Percentiles rank a stretch among this genome's conserved stretches.
Evolutionary conservation across 2,113 vertebrate species (phyloP).

Genomic region (Ciconia stormi): DNA sequence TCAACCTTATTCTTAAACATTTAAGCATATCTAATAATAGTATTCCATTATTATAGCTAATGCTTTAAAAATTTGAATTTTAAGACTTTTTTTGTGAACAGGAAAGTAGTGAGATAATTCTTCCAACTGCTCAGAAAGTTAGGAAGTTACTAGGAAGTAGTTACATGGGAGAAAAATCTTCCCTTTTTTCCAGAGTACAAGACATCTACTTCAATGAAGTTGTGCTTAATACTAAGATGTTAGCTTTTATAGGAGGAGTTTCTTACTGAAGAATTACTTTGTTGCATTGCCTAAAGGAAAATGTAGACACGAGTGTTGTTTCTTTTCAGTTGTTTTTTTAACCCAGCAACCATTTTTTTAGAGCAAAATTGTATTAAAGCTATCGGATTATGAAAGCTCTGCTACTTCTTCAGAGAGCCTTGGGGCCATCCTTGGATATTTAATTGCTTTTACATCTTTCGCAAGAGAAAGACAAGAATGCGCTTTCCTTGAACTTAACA

Average conservation of each 20-base stretch:
- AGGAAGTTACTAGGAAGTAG: not conserved
- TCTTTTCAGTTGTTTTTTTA: constrained; percentile 31
- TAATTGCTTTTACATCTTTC: constrained; percentile 75
- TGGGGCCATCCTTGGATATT: constrained; percentile 65
- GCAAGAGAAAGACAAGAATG: constrained; percentile 72
- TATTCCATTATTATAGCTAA: not conserved
- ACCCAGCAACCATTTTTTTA: not conserved
- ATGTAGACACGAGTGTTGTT: not conserved
- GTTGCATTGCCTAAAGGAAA: not conserved
- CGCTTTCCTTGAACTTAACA: constrained; percentile 77
- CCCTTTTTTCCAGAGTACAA: not conserved
- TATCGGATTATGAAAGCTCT: constrained; percentile 50
- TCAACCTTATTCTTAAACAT: not conserved
- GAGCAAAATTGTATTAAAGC: constrained; percentile 42
- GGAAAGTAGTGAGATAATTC: not conserved
- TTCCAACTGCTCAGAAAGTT: not conserved
- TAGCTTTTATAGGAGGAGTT: not conserved
- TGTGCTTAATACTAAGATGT: not conserved
- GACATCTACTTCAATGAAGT: not conserved
- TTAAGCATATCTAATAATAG: not conserved
- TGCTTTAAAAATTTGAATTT: not conserved
- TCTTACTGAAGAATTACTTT: not conserved
- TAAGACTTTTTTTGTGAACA: not conserved
- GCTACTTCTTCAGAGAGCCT: constrained; percentile 61
- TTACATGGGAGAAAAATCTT: not conserved